phyloP scores from a whole-genome alignment of 2,113 vertebrate genomes.

The Coracopsis vasa region DNA sequence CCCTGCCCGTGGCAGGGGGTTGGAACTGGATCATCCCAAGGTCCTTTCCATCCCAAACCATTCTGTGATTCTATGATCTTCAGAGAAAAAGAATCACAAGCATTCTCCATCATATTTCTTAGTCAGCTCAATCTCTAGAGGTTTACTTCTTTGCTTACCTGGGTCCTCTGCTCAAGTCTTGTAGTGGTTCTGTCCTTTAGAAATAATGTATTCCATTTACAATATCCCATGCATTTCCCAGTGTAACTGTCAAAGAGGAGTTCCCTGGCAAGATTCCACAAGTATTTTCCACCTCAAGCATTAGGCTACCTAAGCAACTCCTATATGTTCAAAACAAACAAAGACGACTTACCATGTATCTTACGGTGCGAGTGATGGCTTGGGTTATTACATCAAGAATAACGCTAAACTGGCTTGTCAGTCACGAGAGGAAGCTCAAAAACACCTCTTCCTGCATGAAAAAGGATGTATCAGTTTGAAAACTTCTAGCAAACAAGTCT shows the following conservation, averaged over 20 bases:
- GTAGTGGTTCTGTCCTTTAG: not conserved
- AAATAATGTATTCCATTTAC: not conserved
- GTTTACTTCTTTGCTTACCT: not conserved
- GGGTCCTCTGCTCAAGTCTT: not conserved
- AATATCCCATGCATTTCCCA: not conserved
- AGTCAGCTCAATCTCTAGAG: not conserved
- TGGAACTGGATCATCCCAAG: not conserved
- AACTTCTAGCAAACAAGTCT: slow-evolving; percentile 8
- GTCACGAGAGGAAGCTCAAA: not conserved
- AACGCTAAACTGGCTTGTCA: not conserved
- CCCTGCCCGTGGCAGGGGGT: not conserved
- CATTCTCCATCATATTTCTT: not conserved
- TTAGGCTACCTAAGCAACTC: not conserved
- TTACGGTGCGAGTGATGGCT: not conserved
- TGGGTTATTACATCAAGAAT: not conserved
- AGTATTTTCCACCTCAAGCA: not conserved
- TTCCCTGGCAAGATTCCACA: not conserved
- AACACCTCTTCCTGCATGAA: slow-evolving; percentile 50
- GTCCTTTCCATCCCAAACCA: not conserved
- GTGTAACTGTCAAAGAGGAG: not conserved
- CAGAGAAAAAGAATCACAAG: not conserved
- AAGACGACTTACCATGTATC: slow-evolving; percentile 32
- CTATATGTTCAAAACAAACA: not conserved
- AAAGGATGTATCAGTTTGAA: slow-evolving; percentile 17
- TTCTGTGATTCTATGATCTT: not conserved